These are phyloP conservation scores for Epirrhoe tristata DNA, from an alignment of 2,888 invertebrate genomes.

Conservation along the genomic window DNA sequence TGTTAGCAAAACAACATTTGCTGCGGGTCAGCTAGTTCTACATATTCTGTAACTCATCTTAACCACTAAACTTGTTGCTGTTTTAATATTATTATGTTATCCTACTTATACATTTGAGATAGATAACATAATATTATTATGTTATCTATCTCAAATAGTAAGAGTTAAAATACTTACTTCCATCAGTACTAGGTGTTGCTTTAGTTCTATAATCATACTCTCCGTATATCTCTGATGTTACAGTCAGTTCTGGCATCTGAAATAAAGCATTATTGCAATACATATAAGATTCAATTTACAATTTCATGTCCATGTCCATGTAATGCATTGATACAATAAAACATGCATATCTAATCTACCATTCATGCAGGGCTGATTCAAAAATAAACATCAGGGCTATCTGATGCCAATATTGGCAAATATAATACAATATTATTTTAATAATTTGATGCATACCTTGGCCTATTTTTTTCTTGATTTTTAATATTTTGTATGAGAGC, in stretches of 20 bases:
- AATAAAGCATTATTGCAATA: constrained; percentile 24
- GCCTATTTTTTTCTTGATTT: constrained; percentile 40
- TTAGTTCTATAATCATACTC: constrained; percentile 88
- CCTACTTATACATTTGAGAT: no score
- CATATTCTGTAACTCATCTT: no score
- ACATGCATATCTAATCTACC: constrained; percentile 19
- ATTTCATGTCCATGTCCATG: constrained; percentile 28
- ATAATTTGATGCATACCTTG: constrained; percentile 26
- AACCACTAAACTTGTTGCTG: no score
- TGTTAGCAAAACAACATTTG: no score
- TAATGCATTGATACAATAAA: constrained; percentile 40
- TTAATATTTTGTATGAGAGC: constrained; percentile 12
- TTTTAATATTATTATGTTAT: no score
- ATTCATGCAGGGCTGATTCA: constrained; percentile 28
- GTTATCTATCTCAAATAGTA: no score
- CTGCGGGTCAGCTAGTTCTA: no score
- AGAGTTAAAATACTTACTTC: constrained; percentile 68
- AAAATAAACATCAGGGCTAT: constrained; percentile 41
- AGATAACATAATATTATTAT: no score
- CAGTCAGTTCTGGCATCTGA: constrained; percentile 85
- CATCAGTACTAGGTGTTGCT: constrained; percentile 70
- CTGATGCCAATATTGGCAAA: constrained; percentile 10
- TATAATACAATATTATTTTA: background rate
- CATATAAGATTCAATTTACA: background rate
- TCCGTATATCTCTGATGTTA: constrained; percentile 90